phyloP scores from a whole-genome alignment of 2,113 vertebrate genomes.

The Callocephalon fimbriatum region DNA sequence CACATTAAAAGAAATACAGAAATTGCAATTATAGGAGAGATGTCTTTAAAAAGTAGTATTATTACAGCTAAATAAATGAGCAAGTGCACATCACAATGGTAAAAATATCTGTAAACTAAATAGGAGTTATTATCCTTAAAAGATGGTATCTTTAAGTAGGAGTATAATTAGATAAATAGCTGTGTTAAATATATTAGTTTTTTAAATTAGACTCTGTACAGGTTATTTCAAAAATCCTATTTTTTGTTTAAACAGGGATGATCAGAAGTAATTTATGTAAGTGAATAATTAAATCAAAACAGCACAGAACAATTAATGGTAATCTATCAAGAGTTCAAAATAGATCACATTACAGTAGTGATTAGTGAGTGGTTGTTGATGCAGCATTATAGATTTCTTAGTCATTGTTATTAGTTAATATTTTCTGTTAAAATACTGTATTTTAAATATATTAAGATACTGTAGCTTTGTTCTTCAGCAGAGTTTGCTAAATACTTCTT shows the following conservation, averaged over 20 bases:
- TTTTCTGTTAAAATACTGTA: background rate
- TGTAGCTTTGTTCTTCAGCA: background rate
- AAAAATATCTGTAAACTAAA: background rate
- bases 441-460: background rate
- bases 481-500: background rate
- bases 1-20: background rate
- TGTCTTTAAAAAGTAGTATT: background rate
- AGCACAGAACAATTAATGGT: background rate
- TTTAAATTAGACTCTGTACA: background rate
- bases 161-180: background rate
- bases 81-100: background rate
- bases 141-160: background rate
- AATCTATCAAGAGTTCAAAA: constrained; percentile 6
- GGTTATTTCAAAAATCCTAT: background rate
- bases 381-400: background rate
- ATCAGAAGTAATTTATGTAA: background rate
- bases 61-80: background rate
- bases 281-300: background rate
- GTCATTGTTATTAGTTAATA: background rate
- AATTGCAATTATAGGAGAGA: background rate
- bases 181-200: background rate
- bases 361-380: background rate
- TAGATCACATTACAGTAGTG: background rate
- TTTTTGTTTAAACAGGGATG: background rate
- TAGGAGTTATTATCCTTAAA: background rate